Conservation (phyloP, 2,113 vertebrate genomes). For the Pteronura brasiliensis region DNA sequence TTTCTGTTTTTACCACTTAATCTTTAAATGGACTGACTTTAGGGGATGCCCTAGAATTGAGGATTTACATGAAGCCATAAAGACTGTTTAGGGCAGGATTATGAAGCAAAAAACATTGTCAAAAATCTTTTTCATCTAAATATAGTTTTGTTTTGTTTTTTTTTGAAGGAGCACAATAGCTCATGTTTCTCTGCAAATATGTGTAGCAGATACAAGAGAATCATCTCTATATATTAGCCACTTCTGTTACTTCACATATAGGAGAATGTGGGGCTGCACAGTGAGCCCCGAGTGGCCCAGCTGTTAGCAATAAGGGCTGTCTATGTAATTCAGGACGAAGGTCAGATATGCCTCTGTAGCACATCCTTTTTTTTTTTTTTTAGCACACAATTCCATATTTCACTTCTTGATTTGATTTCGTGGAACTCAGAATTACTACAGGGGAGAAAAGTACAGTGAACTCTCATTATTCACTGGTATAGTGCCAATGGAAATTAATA, state of each 20-base stretch:
- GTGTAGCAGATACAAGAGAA: neutral
- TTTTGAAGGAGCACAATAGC: neutral
- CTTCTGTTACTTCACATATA: neutral
- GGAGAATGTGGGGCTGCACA: neutral
- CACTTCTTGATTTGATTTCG: conserved; percentile 26
- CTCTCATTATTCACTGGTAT: neutral
- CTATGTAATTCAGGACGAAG: neutral
- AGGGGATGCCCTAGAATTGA: neutral
- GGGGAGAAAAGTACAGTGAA: neutral
- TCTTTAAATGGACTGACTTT: conserved; percentile 51
- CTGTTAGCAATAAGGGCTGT: conserved; percentile 45
- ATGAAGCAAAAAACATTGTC: conserved; percentile 7
- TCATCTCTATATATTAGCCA: neutral
- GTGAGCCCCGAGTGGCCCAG: neutral
- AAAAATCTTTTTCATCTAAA: conserved; percentile 14
- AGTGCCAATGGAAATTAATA: conserved; percentile 42
- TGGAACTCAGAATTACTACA: conserved; percentile 8
- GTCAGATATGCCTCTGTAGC: conserved; percentile 21
- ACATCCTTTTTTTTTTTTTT: neutral
- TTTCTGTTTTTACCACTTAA: conserved; percentile 30
- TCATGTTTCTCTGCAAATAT: neutral
- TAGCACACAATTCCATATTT: neutral
- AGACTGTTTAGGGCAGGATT: neutral
- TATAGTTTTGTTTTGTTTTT: neutral
- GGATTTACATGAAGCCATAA: neutral